These are phyloP conservation scores for Coelopa pilipes DNA, from an alignment of 2,888 invertebrate species.

Conservation along the genomic window DNA sequence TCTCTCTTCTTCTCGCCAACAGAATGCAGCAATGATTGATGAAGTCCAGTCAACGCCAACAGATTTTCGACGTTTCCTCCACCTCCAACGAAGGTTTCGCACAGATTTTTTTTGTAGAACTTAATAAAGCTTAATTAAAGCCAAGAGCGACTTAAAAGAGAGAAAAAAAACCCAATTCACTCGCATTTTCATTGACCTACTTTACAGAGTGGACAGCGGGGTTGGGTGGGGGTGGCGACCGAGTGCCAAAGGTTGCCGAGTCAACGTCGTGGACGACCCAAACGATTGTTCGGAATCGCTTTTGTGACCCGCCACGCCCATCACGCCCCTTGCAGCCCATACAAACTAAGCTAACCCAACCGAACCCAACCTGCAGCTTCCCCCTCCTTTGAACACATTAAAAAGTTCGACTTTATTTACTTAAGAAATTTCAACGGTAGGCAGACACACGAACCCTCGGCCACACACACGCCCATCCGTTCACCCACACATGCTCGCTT, in stretches of 20 bases:
- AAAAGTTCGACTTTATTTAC: constrained; percentile 23
- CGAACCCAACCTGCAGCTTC: too few relatives aligned
- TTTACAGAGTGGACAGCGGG: too few relatives aligned
- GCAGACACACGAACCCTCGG: too few relatives aligned
- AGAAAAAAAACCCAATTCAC: not conserved
- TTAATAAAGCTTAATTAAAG: constrained; percentile 17
- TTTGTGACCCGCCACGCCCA: too few relatives aligned
- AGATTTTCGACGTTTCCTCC: constrained; percentile 1
- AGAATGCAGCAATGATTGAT: constrained; percentile 51
- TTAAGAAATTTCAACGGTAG: not conserved
- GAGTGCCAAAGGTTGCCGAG: too few relatives aligned
- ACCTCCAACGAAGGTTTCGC: not conserved
- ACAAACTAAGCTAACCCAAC: too few relatives aligned
- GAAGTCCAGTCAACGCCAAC: constrained; percentile 14
- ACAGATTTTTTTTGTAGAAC: not conserved
- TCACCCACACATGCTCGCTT: not conserved
- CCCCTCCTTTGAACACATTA: not conserved
- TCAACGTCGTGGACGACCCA: too few relatives aligned
- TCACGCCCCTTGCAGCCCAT: too few relatives aligned
- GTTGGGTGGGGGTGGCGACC: too few relatives aligned
- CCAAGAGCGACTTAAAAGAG: not conserved
- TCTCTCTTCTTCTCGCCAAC: not conserved
- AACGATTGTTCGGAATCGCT: too few relatives aligned
- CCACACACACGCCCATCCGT: not conserved
- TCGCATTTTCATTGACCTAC: not conserved